Percentiles rank a stretch among this genome's conserved stretches.
Conservation (phyloP, 2,797 vertebrate species). For the Dendrocincla fuliginosa region DNA sequence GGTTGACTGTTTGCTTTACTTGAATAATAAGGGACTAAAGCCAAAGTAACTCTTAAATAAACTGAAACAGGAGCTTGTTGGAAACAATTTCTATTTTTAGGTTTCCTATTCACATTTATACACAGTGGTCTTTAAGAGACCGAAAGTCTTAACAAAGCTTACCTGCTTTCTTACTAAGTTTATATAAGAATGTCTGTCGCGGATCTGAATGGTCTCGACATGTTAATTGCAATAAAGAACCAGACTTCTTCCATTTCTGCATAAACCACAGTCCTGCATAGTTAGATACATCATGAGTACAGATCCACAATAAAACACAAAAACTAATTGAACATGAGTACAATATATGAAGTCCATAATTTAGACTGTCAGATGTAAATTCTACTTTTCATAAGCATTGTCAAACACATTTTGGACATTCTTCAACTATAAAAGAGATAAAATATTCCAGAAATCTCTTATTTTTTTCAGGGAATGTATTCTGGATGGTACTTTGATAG, state of each 20-base stretch:
- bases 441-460: not conserved
- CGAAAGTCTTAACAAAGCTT: constrained; percentile 29
- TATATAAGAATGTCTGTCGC: constrained; percentile 97
- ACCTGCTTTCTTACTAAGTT: constrained; percentile 98
- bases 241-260: constrained; percentile 99
- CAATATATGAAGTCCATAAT: not conserved
- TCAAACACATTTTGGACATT: not conserved
- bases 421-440: not conserved
- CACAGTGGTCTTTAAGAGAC: not conserved
- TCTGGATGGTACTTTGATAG: not conserved
- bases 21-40: not conserved
- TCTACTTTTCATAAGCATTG: not conserved
- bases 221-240: constrained; percentile 93
- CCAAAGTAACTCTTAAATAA: not conserved
- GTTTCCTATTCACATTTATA: not conserved
- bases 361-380: not conserved
- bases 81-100: not conserved
- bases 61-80: not conserved
- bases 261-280: constrained; percentile 96
- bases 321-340: not conserved
- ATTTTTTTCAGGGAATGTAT: not conserved
- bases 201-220: constrained; percentile 98
- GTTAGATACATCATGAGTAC: constrained; percentile 32
- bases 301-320: not conserved
- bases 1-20: not conserved